Conservation (phyloP, 2,888 invertebrate species). For the Imbricaverruca yamaguchii region DNA sequence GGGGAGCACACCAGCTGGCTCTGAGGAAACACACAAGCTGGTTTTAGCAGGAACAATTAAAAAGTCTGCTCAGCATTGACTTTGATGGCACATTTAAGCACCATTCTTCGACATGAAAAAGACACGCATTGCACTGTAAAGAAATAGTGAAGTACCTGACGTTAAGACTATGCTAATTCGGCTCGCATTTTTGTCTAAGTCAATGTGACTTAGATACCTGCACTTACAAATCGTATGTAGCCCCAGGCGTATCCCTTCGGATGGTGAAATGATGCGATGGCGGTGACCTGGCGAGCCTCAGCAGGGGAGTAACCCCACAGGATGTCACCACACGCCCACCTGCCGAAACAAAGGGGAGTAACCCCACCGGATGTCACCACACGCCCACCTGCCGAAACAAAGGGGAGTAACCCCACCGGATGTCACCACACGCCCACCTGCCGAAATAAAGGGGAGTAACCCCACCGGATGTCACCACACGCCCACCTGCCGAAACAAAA, state of each 20-base stretch:
- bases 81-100: no score
- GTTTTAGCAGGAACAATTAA: no score
- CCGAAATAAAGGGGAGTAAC: conserved; percentile 61
- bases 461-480: conserved; percentile 75
- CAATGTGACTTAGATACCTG: no score
- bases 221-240: conserved; percentile 66
- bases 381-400: conserved; percentile 61
- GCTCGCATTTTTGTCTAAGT: no score
- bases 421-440: conserved; percentile 75
- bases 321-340: conserved; percentile 78
- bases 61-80: no score
- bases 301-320: conserved; percentile 80
- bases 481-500: conserved; percentile 57
- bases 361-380: no score
- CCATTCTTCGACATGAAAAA: no score
- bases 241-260: conserved; percentile 77
- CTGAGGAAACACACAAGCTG: no score
- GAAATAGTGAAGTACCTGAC: no score
- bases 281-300: conserved; percentile 75
- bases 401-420: conserved; percentile 80
- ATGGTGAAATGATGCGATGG: conserved; percentile 85
- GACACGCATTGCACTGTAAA: no score
- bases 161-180: no score
- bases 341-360: conserved; percentile 38
- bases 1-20: no score